These are phyloP conservation scores for Aleiodes alternator DNA, from an alignment of 2,888 invertebrate species.

Conservation along the genomic window DNA sequence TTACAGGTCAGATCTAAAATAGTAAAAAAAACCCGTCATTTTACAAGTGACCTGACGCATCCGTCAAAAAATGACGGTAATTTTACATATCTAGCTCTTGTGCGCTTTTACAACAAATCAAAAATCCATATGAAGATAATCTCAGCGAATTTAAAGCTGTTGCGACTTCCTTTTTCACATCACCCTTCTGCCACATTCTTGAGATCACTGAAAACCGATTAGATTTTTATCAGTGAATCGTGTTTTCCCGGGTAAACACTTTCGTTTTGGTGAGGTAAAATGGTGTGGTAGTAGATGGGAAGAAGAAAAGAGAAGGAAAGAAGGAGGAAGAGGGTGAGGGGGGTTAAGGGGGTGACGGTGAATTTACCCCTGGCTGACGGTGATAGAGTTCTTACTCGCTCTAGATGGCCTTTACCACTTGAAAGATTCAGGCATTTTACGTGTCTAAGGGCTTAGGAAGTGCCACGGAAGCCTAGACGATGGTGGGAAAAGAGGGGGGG, in stretches of 20 bases:
- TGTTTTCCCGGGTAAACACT: slow-evolving; percentile 65
- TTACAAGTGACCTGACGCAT: no score
- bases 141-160: no score
- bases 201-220: slow-evolving; percentile 53
- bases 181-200: slow-evolving; percentile 27
- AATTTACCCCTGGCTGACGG: neutral
- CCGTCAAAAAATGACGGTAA: no score
- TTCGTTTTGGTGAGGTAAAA: slow-evolving; percentile 41
- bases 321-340: no score
- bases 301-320: slow-evolving; percentile 18
- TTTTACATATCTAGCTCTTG: no score
- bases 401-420: slow-evolving; percentile 1
- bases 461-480: slow-evolving; percentile 14
- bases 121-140: no score
- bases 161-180: slow-evolving; percentile 32
- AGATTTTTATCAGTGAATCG: slow-evolving; percentile 66
- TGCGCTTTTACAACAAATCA: no score
- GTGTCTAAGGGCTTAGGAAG: slow-evolving; percentile 6
- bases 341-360: no score
- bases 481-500: neutral
- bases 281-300: neutral
- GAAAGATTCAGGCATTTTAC: slow-evolving; percentile 32
- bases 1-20: no score
- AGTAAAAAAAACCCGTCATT: no score
- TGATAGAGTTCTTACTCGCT: neutral